These are phyloP conservation scores for Dendrolimus houi DNA, from an alignment of 2,888 invertebrate species.

Conservation along the genomic window DNA sequence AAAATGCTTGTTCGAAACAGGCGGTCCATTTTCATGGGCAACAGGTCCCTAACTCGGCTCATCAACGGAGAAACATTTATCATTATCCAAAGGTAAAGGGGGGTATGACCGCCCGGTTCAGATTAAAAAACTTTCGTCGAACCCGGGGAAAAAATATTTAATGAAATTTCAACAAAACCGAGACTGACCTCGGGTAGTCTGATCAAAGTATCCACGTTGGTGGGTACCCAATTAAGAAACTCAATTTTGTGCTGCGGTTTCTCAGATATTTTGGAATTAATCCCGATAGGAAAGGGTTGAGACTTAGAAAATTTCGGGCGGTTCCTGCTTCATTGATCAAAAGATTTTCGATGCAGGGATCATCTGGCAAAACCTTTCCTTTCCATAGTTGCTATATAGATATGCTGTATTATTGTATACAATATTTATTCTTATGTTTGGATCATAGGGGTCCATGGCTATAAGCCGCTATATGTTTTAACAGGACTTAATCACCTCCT, in stretches of 20 bases:
- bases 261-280: not conserved
- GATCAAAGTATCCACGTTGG: conserved; percentile 2
- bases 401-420: no score
- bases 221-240: conserved; percentile 6
- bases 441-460: no score
- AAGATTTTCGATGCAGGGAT: not conserved
- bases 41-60: not conserved
- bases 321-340: not conserved
- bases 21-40: not conserved
- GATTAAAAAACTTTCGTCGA: conserved; percentile 10
- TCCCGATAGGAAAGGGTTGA: not conserved
- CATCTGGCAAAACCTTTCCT: no score
- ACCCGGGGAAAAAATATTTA: conserved; percentile 6
- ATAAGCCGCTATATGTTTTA: no score
- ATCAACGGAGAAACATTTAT: conserved; percentile 4
- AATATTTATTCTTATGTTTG: no score
- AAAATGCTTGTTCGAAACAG: no score
- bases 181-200: conserved; percentile 1
- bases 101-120: conserved; percentile 1
- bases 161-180: conserved; percentile 7
- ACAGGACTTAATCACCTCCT: no score
- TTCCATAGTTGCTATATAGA: no score
- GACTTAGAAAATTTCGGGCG: not conserved
- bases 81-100: conserved; percentile 4
- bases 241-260: conserved; percentile 4